Conservation (phyloP, 2,113 vertebrate species). For the Gymnarchus niloticus region DNA sequence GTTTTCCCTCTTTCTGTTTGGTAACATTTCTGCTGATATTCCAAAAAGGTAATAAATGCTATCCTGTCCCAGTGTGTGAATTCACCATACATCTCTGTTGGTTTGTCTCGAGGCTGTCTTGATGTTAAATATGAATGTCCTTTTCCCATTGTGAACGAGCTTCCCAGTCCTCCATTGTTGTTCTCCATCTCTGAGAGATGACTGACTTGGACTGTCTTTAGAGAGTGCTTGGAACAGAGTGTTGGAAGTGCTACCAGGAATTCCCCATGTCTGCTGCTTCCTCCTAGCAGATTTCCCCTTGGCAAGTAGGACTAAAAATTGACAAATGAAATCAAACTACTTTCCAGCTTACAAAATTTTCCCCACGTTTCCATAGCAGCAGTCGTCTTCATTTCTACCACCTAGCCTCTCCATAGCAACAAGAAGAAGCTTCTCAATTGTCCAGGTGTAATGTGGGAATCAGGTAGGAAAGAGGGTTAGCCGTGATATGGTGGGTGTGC, state of each 20-base stretch:
- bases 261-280: neutral
- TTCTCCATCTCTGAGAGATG: neutral
- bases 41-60: neutral
- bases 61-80: neutral
- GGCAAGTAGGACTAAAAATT: neutral
- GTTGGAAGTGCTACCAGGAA: neutral
- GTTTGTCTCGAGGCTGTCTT: neutral
- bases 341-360: slow-evolving; percentile 38
- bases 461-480: neutral
- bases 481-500: neutral
- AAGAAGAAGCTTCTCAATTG: slow-evolving; percentile 21
- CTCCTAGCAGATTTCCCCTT: neutral
- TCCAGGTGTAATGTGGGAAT: neutral
- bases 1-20: neutral
- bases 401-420: slow-evolving; percentile 42
- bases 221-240: neutral
- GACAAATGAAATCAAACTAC: slow-evolving; percentile 9
- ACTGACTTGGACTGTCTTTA: neutral
- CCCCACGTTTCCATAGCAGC: slow-evolving; percentile 42
- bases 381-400: slow-evolving; percentile 32
- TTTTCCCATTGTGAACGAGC: neutral
- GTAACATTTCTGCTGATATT: neutral
- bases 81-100: neutral
- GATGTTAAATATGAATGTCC: neutral
- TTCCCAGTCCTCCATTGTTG: neutral